Evolutionary conservation across 2,797 vertebrate genomes (phyloP), one percentile per base, ranked within the genome.

Genomic region (Myoxocephalus aenaeus): DNA sequence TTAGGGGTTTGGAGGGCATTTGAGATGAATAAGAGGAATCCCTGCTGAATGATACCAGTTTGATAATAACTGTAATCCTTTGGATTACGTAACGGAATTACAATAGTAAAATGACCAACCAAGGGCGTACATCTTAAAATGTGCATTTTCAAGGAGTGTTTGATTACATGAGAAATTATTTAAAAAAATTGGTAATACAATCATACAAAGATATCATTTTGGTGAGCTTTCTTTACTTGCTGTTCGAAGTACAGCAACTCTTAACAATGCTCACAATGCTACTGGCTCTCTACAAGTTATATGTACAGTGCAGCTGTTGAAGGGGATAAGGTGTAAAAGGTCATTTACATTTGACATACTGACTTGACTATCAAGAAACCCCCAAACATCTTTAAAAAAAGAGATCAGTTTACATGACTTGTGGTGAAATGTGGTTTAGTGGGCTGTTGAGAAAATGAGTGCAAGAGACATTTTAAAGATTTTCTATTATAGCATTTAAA

Each of bases 1-100:
- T 73, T 75, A 15, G 50, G 48, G 69, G 70, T 84, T 81, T 75
- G 81, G 75, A 87, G 65, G 69, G 65, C 77, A 70, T 66, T 79
- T 54, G 18, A 72, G 59, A 74, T 59, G 29, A 73, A 75, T 70
- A 65, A 81, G 22, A 84, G 80, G 53, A 86, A 77, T 68, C 56
- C 34, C 67, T 53, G 34, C 70, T 77, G 67, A 87, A 80, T 75
- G 29, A 82, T 64, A 58, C 69, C 38, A 50, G 53, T 82, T 79
- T 65, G 73, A 65, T 71, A 36, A 68, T 58, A 76, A 54, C 38
- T 63, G 75, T 73, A 48, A 73, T 78, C 58, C 14, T 66, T 54
- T 65, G 63, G 67, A 85, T 86, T 82, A 69, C 53, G 70, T 56
- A 65, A 74, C 0, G 1, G 36, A 81, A 67, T 75, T 50, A 44